phyloP scores from a whole-genome alignment of 2,113 vertebrate species.

The sheep (Ovis aries) region ARS-UI_Ramb_v3.0 NC_056055.1:206518501-206519000 shows the following conservation, averaged over 20 bases:
- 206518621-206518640: not conserved
- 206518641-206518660: not conserved
- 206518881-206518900: constrained; percentile 21
- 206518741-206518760: constrained; percentile 33
- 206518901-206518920: constrained; percentile 55
- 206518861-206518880: constrained; percentile 42
- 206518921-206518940: not conserved
- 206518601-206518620: not conserved
- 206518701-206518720: constrained; percentile 28
- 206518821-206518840: constrained; percentile 52
- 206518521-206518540: not conserved
- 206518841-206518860: constrained; percentile 21
- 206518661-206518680: not conserved
- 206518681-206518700: constrained; percentile 32
- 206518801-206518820: constrained; percentile 67
- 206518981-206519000: constrained; percentile 35
- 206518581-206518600: not conserved
- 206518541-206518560: not conserved
- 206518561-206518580: not conserved
- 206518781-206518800: constrained; percentile 70
- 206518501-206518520: not conserved
- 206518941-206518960: not conserved
- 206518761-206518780: constrained; percentile 33
- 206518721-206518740: constrained; percentile 38
- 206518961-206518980: constrained; percentile 16